Evolutionary conservation across 2,113 vertebrate genomes (phyloP).

Genomic region (Microcebus murinus): DNA sequence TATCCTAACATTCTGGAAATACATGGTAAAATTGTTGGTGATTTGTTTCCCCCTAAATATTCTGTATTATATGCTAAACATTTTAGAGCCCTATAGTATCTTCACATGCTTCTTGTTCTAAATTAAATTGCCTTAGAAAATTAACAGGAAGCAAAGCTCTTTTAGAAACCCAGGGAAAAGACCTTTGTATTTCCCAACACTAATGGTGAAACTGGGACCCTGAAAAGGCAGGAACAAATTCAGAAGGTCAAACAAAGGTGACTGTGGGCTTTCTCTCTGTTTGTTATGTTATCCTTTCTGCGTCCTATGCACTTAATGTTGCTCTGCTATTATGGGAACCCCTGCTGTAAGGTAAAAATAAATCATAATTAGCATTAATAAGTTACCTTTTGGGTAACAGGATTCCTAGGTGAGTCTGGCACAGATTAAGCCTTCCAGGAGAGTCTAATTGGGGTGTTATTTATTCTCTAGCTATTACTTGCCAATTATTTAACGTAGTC

Average conservation of each 20-base stretch:
- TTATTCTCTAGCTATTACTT: conserved; percentile 54
- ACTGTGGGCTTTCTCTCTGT: background rate
- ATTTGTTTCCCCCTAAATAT: conserved; percentile 40
- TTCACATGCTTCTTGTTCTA: conserved; percentile 29
- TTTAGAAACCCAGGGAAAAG: background rate
- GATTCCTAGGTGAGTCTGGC: conserved; percentile 20
- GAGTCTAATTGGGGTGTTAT: conserved; percentile 61
- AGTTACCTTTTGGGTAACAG: conserved; percentile 50
- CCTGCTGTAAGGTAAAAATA: conserved; percentile 35
- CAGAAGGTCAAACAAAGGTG: conserved; percentile 9
- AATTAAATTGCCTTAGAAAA: conserved; percentile 43
- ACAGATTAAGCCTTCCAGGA: conserved; percentile 50
- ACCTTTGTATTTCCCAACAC: background rate
- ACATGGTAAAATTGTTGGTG: background rate
- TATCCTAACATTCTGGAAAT: conserved; percentile 28
- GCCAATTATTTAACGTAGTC: conserved; percentile 59
- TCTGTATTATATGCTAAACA: background rate
- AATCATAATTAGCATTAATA: conserved; percentile 69
- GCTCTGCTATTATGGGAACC: background rate
- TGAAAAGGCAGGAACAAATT: conserved; percentile 1
- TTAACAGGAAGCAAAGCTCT: background rate
- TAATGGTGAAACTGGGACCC: background rate
- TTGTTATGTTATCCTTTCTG: background rate
- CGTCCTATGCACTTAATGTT: conserved; percentile 4
- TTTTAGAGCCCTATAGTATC: background rate